These are phyloP conservation scores for Hirudo medicinalis DNA, from an alignment of 1,140 invertebrate genomes.

Conservation along the genomic window DNA sequence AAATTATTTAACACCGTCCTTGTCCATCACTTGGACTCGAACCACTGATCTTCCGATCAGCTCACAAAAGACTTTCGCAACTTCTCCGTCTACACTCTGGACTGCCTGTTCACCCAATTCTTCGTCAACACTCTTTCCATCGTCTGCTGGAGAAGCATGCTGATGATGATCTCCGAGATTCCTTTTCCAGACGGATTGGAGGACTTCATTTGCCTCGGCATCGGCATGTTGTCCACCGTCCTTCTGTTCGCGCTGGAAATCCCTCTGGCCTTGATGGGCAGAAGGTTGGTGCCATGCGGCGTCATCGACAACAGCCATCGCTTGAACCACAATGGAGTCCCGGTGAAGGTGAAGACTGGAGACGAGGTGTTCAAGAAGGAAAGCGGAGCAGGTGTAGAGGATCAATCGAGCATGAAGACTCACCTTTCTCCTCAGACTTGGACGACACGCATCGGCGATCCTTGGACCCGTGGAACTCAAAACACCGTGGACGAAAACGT, in stretches of 20 bases:
- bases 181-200: background rate
- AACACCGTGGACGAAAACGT: too few species aligned
- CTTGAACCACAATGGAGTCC: too few species aligned
- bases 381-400: too few species aligned
- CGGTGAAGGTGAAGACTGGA: too few species aligned
- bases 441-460: background rate
- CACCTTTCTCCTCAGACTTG: background rate
- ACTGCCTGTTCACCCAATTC: constrained; percentile 8
- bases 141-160: background rate
- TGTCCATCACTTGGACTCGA: too few species aligned
- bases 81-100: background rate
- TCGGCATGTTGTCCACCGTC: background rate
- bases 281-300: too few species aligned
- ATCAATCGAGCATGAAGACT: background rate
- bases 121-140: constrained; percentile 8
- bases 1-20: too few species aligned
- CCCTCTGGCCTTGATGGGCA: background rate
- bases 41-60: too few species aligned
- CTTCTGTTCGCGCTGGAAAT: constrained; percentile 3
- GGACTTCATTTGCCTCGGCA: background rate
- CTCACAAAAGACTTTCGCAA: too few species aligned
- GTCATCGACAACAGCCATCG: too few species aligned
- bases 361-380: too few species aligned
- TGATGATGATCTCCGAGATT: background rate
- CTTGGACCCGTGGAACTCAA: too few species aligned